Percentiles rank a stretch among this genome's conserved stretches.
Evolutionary conservation across 2,113 vertebrate genomes (phyloP).

Genomic region (Cervus canadensis): DNA sequence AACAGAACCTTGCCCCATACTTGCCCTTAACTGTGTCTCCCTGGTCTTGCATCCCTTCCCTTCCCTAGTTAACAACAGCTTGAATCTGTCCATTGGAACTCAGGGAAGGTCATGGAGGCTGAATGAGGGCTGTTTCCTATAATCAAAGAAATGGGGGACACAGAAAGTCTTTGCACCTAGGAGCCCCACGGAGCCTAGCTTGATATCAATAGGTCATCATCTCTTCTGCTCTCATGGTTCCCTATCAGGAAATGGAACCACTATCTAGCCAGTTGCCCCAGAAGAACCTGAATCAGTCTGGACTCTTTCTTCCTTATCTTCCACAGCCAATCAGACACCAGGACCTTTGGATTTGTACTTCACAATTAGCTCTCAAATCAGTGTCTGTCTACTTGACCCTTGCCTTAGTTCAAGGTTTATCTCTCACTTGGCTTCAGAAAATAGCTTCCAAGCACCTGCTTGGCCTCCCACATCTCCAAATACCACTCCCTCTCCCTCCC

Average conservation of each 20-base stretch:
- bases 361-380: neutral
- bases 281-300: neutral
- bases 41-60: neutral
- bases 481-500: neutral
- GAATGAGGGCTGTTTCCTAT: neutral
- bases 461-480: neutral
- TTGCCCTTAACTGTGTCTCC: neutral
- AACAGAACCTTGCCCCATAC: neutral
- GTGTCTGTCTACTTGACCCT: neutral
- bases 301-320: constrained; percentile 16
- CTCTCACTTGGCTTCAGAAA: neutral
- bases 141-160: neutral
- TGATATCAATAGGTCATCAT: neutral
- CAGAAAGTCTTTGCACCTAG: neutral
- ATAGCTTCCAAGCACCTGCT: neutral
- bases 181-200: neutral
- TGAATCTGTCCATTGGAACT: neutral
- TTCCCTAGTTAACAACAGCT: neutral
- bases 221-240: neutral
- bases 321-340: neutral
- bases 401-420: neutral
- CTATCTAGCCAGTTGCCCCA: neutral
- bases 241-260: neutral
- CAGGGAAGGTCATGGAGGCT: neutral
- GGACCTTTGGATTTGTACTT: constrained; percentile 35